Base-by-base conservation (phyloP, 2,113 vertebrate genomes). In the Engraulis encrasicolus region DNA sequence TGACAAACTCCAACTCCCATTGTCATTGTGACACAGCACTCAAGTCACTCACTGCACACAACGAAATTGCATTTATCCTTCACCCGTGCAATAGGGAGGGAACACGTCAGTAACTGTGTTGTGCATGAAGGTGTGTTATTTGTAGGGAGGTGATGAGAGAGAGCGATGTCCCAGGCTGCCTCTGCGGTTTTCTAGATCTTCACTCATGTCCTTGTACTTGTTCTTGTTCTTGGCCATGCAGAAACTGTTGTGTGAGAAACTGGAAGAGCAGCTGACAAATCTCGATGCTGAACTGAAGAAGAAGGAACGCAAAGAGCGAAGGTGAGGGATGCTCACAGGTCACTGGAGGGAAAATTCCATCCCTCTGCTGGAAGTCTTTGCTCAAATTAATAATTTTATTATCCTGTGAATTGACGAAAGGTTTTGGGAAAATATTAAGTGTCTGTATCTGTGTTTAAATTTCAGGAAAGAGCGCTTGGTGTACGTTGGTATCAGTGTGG, bases 401-500 rank as follows among this genome's bases (percentile, higher is more conserved):
- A 58, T 58, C 23, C 54, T 6, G 19, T 23, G 6, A n/a, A 58
- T 2, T 58, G 54, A 7, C 23, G 54, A 58, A 58, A 23, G 6
- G n/a, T 58, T 58, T 6, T 58, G 19, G 40, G 9, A 9, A 18
- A 17, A 12, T 11, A 34, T 38, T 5, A 18, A n/a, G 23, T 81
- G 2, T 34, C n/a, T n/a, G 5, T 37, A 19, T 79, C 48, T 6
- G 82, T 9, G n/a, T 37, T 45, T 12, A 19, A 45, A 58, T 81
- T 78, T 20, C 88, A 97, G 98, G 93, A 99, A 99, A 95, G 98
- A 99, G 88, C 96, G 98, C 3, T 91, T 99, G 52, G 97, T 99
- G 66, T 99, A 99, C 0, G 98, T 99, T 54, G 98, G 98, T 81
- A 99, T 99, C 91, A 99, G 97, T 82, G 94, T 99, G 17, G 98